Percentiles rank a stretch among this genome's conserved stretches.
Conservation (phyloP, 2,797 vertebrate genomes). For the Pangasius mekongensis region DNA sequence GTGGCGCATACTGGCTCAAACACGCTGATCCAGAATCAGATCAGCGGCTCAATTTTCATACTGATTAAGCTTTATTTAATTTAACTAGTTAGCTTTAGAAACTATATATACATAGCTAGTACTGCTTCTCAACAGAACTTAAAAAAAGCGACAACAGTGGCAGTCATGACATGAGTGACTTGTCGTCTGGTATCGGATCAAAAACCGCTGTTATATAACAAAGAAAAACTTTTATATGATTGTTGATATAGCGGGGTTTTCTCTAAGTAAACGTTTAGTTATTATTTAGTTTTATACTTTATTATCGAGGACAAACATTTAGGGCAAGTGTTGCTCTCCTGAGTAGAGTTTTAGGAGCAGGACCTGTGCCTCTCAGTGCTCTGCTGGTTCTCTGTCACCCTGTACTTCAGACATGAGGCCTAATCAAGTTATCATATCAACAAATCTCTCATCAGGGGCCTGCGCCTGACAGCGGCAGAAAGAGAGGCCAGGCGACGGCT, state of each 20-base stretch:
- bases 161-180: too few relatives aligned
- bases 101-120: too few relatives aligned
- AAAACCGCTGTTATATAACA: too few relatives aligned
- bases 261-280: too few relatives aligned
- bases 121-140: too few relatives aligned
- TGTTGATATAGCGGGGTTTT: too few relatives aligned
- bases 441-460: slow-evolving; percentile 77
- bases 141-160: too few relatives aligned
- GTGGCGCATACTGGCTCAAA: neutral
- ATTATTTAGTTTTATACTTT: too few relatives aligned
- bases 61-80: too few relatives aligned
- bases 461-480: slow-evolving; percentile 76
- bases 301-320: neutral
- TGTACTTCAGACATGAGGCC: slow-evolving; percentile 65
- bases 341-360: neutral
- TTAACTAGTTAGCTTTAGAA: neutral
- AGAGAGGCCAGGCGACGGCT: slow-evolving; percentile 81
- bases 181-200: too few relatives aligned
- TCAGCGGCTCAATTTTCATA: too few relatives aligned
- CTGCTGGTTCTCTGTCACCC: slow-evolving; percentile 59
- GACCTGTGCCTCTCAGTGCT: neutral
- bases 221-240: too few relatives aligned
- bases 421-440: slow-evolving; percentile 93
- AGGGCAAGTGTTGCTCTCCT: neutral
- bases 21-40: neutral